A percentile compares a stretch with the other conserved stretches of the same genome.
These are phyloP conservation scores for Dromius quadrimaculatus DNA, from an alignment of 2,888 invertebrate genomes.

Conservation along the genomic window DNA sequence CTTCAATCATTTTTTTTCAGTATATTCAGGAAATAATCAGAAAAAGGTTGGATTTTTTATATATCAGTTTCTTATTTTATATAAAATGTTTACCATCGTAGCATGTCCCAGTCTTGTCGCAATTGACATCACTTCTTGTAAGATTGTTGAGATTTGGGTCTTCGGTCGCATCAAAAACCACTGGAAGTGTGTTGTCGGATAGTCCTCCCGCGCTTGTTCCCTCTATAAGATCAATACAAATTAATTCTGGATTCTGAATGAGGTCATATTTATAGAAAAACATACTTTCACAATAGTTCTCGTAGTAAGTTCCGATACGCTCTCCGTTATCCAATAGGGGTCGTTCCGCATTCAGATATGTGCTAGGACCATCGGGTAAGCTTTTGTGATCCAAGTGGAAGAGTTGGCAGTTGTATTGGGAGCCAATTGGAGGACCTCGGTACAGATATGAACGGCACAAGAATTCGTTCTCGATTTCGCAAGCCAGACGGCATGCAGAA, in stretches of 20 bases:
- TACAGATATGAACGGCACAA: conserved; percentile 87
- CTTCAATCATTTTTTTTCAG: too few relatives aligned
- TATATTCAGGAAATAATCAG: neutral
- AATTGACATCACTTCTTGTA: conserved; percentile 85
- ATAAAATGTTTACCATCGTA: conserved; percentile 92
- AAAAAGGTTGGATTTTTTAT: conserved; percentile 2
- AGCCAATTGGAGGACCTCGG: conserved; percentile 75
- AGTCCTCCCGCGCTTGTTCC: conserved; percentile 60
- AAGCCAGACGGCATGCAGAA: conserved; percentile 89
- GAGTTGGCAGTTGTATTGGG: conserved; percentile 90
- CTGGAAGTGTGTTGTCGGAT: conserved; percentile 75
- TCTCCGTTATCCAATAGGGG: conserved; percentile 93
- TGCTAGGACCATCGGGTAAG: conserved; percentile 91
- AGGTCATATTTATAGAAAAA: conserved; percentile 54
- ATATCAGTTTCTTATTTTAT: too few relatives aligned
- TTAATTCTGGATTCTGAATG: neutral
- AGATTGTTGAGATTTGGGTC: conserved; percentile 80
- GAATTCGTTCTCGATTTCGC: conserved; percentile 94
- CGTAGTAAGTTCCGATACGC: conserved; percentile 89
- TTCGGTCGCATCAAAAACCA: conserved; percentile 83
- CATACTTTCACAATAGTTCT: conserved; percentile 92
- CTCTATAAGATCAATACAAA: conserved; percentile 54
- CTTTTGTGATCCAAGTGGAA: conserved; percentile 94
- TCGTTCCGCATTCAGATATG: conserved; percentile 89
- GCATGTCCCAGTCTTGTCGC: conserved; percentile 94